Conservation (phyloP, 2,888 invertebrate genomes). For the Caenorhabditis imperialis region DNA sequence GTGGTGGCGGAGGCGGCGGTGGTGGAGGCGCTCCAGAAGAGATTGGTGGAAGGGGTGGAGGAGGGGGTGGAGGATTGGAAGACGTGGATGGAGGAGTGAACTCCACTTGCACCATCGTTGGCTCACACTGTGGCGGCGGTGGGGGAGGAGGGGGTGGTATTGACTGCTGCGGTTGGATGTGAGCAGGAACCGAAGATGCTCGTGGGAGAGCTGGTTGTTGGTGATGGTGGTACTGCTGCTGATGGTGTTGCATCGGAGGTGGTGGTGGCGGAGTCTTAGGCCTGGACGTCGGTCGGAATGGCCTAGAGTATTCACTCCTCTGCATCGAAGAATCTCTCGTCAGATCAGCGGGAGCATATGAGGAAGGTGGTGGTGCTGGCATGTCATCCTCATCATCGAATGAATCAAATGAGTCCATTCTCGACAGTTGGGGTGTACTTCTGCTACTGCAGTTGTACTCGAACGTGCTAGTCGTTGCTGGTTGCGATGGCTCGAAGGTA, state of each 20-base stretch:
- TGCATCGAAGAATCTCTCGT: constrained; percentile 37
- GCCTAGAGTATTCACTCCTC: constrained; percentile 69
- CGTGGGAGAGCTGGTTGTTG: constrained; percentile 16
- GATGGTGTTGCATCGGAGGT: constrained; percentile 44
- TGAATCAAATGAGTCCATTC: constrained; percentile 61
- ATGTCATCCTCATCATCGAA: constrained; percentile 56
- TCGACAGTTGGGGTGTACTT: constrained; percentile 56
- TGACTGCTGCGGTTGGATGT: constrained; percentile 56
- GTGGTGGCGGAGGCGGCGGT: constrained; percentile 66
- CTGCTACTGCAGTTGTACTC: constrained; percentile 51
- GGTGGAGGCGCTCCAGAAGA: constrained; percentile 50
- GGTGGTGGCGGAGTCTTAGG: constrained; percentile 80
- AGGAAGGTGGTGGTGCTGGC: constrained; percentile 27
- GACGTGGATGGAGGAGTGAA: constrained; percentile 58
- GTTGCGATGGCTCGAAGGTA: constrained; percentile 41
- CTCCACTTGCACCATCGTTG: constrained; percentile 51
- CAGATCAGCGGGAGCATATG: constrained; percentile 18
- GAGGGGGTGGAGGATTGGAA: constrained; percentile 62
- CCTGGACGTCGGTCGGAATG: constrained; percentile 64
- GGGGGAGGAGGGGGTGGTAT: constrained; percentile 76
- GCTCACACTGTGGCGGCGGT: constrained; percentile 11
- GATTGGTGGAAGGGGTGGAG: constrained; percentile 78
- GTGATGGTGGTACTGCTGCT: constrained; percentile 15
- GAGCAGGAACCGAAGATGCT: constrained; percentile 41
- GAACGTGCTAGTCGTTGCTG: constrained; percentile 26